These are phyloP conservation scores for Scaptomyza pallida DNA, from an alignment of 1,140 invertebrate species.

Conservation along the genomic window DNA sequence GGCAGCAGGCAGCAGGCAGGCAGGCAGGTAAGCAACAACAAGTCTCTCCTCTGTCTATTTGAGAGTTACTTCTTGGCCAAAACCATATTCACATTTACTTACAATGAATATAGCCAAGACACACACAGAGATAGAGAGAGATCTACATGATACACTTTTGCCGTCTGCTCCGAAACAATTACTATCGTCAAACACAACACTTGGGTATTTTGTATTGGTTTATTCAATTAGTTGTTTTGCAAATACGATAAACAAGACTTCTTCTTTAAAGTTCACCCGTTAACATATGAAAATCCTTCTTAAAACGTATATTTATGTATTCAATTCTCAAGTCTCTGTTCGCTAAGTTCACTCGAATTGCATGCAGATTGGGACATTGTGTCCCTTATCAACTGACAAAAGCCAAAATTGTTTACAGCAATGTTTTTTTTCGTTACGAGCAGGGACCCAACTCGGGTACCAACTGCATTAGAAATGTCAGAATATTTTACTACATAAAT, in stretches of 20 bases:
- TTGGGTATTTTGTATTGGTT: neutral
- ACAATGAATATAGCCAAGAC: too few species aligned
- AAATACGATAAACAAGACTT: neutral
- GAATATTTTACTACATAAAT: neutral
- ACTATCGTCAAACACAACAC: neutral
- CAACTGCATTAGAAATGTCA: neutral
- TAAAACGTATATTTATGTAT: too few species aligned
- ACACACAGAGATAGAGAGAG: neutral
- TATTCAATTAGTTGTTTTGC: neutral
- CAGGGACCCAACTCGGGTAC: neutral
- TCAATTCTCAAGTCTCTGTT: too few species aligned
- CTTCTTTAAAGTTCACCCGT: too few species aligned
- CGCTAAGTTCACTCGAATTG: too few species aligned
- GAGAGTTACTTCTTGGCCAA: constrained; percentile 23
- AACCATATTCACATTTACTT: constrained; percentile 20
- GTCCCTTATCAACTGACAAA: neutral
- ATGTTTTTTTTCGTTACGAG: neutral
- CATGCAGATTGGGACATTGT: too few species aligned
- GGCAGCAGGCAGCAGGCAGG: constrained; percentile 39
- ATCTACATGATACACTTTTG: constrained; percentile 29
- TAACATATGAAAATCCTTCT: too few species aligned
- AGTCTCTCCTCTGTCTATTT: constrained; percentile 20
- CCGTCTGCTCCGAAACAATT: neutral
- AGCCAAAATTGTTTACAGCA: too few species aligned
- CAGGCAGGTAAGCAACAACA: constrained; percentile 48